Conservation (phyloP, 2,113 vertebrate species). For the Girardinichthys multiradiatus region DNA sequence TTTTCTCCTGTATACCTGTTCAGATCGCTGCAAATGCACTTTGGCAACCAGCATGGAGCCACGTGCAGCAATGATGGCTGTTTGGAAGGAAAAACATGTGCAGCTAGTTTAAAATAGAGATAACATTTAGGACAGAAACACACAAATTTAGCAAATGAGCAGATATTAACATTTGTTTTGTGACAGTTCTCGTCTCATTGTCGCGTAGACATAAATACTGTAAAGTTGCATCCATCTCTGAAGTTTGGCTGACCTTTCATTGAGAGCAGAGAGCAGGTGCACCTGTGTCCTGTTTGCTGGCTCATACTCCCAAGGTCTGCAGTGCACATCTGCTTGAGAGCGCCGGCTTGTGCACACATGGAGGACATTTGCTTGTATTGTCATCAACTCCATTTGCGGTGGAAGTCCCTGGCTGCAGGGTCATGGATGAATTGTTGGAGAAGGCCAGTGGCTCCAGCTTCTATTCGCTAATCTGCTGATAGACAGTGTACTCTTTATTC, state of each 20-base stretch:
- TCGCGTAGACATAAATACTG: neutral
- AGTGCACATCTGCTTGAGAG: constrained; percentile 74
- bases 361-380: constrained; percentile 75
- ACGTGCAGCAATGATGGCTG: constrained; percentile 63
- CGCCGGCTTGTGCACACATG: constrained; percentile 66
- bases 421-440: constrained; percentile 45
- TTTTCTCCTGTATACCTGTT: constrained; percentile 79
- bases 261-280: constrained; percentile 75
- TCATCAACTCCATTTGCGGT: constrained; percentile 67
- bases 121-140: too few relatives aligned
- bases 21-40: constrained; percentile 72
- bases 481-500: constrained; percentile 27
- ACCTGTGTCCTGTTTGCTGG: constrained; percentile 76
- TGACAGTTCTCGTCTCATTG: neutral
- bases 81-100: constrained; percentile 30
- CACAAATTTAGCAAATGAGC: neutral
- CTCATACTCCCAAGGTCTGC: constrained; percentile 72
- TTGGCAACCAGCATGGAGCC: constrained; percentile 63
- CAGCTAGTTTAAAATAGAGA: too few relatives aligned
- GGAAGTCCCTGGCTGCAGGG: constrained; percentile 59
- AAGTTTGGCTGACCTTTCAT: constrained; percentile 75
- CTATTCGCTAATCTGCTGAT: constrained; percentile 21
- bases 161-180: neutral
- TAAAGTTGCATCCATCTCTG: constrained; percentile 58
- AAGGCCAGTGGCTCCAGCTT: constrained; percentile 35